These are phyloP conservation scores for Atherinosoma microstoma DNA, from an alignment of 2,797 vertebrate genomes.

Conservation along the genomic window DNA sequence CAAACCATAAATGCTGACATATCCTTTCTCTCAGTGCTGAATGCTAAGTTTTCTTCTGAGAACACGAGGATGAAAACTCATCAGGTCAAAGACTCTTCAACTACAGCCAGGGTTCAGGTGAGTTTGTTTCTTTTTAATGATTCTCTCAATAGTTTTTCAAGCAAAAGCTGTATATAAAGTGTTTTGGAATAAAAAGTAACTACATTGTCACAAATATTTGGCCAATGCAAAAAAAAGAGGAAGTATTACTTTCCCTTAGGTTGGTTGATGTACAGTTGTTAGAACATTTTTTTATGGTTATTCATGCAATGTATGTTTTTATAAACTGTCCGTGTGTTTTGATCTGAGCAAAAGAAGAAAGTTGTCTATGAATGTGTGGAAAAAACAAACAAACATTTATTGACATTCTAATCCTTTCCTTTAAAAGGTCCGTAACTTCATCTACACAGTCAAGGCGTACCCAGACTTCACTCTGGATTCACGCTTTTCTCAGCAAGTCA, in stretches of 20 bases:
- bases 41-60: slow-evolving; percentile 88
- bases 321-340: background rate
- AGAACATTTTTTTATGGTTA: too few relatives aligned
- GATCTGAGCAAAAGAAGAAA: background rate
- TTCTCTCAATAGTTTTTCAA: too few relatives aligned
- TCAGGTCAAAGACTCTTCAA: slow-evolving; percentile 85
- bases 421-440: slow-evolving; percentile 84
- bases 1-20: slow-evolving; percentile 85
- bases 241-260: too few relatives aligned
- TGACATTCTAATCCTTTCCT: slow-evolving; percentile 6
- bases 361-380: background rate
- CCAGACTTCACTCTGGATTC: slow-evolving; percentile 83
- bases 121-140: background rate
- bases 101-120: slow-evolving; percentile 88
- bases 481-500: slow-evolving; percentile 83
- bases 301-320: background rate
- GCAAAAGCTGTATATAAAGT: background rate
- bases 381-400: background rate
- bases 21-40: slow-evolving; percentile 80
- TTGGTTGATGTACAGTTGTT: too few relatives aligned
- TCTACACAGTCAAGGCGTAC: slow-evolving; percentile 86
- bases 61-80: slow-evolving; percentile 88
- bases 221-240: too few relatives aligned
- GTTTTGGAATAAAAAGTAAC: background rate
- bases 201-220: too few relatives aligned